Evolutionary conservation across 2,888 invertebrate species (phyloP).

Genomic region (Oscheius myriophilus): DNA sequence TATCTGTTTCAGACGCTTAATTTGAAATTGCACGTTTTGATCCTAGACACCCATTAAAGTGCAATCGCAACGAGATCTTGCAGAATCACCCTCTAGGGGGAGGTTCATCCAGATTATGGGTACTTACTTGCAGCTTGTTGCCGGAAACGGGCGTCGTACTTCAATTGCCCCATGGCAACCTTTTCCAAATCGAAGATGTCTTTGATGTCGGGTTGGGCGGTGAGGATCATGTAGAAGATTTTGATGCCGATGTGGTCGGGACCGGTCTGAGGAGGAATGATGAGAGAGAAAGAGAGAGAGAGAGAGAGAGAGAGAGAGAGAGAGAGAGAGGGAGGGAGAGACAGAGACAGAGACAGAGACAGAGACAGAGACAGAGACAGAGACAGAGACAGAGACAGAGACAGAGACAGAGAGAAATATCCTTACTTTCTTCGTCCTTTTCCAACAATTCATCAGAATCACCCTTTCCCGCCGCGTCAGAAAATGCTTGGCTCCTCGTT

Average conservation of each 20-base stretch:
- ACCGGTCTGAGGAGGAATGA: conserved; percentile 52
- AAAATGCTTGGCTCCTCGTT: conserved; percentile 43
- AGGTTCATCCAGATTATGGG: neutral
- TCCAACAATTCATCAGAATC: conserved; percentile 65
- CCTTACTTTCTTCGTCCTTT: conserved; percentile 61
- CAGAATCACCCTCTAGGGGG: no score
- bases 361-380: no score
- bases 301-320: conserved; percentile 1
- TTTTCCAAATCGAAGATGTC: conserved; percentile 66
- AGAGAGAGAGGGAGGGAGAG: no score
- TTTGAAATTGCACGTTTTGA: no score
- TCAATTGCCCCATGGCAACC: conserved; percentile 63
- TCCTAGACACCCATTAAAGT: no score
- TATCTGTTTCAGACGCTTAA: no score
- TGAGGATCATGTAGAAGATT: conserved; percentile 66
- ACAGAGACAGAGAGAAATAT: neutral
- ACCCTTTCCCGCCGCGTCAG: conserved; percentile 58
- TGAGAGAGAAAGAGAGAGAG: conserved; percentile 6
- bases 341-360: no score
- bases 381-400: no score
- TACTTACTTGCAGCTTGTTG: conserved; percentile 47
- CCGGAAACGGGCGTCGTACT: conserved; percentile 62
- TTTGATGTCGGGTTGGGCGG: conserved; percentile 66
- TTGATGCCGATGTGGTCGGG: conserved; percentile 66
- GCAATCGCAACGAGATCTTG: no score